Evolutionary conservation across 2,888 invertebrate genomes (phyloP), one percentile per base, ranked within the genome.

Genomic region (Phyto melanocephala): DNA sequence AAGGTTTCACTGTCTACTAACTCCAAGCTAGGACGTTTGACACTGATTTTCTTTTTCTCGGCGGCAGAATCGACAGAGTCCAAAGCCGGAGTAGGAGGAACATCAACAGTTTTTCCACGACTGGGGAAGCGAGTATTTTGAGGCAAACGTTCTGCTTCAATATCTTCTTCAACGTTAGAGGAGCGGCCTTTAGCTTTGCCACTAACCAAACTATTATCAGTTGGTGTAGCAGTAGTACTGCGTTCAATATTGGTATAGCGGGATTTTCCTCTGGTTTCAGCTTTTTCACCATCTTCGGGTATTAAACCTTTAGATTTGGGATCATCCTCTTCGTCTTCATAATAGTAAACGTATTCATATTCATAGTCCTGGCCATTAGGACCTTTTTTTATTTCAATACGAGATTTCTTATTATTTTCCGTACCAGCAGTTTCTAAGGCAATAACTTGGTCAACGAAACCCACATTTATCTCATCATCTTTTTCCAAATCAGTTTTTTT

Each of bases 291-390:
- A 5, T 85, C 85, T 3, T 85, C 85, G 0, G 84, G 70, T 4
- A 74, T 93, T 92, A 65, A 92, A 89, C 87, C 92, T 62, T 90
- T 90, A 42, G 83, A 86, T 79, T 83, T 81, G n/a, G 85, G 86
- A 42, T 84, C 86, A 60, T 94, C 94, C 20, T 95, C 95, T 3
- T 96, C 96, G 85, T 96, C 96, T 86, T 97, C 96, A 87, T 97
- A 97, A 88, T 97, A 97, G 88, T 97, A 97, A 28, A 97, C 95
- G 88, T 97, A 97, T 89, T 97, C 97, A 88, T 97, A 97, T 90
- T 97, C 97, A 88, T 97, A 97, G 88, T 97, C 97, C 90, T 96
- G 95, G 1, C 97, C 97, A 87, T 97, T 96, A 1, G 96, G 96
- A 13, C 96, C 97, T 88, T 96, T 97, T 88, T 97, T 96, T 37